phyloP scores from a whole-genome alignment of 2,113 vertebrate genomes.

The Pavo muticus region DNA sequence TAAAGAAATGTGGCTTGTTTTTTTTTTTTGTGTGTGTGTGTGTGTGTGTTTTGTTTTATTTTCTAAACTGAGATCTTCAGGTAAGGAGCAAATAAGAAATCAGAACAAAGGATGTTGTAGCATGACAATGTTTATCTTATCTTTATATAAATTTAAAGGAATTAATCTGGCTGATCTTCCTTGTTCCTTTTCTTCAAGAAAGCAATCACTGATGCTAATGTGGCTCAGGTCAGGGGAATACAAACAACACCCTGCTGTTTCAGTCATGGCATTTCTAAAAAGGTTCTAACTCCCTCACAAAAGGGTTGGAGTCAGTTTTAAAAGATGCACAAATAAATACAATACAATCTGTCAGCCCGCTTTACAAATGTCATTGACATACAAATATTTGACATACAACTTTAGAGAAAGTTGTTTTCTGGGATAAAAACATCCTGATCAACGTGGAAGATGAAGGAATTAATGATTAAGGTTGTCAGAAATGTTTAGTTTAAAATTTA shows the following conservation, averaged over 20 bases:
- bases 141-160: neutral
- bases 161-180: neutral
- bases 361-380: neutral
- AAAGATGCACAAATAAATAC: neutral
- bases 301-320: neutral
- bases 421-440: neutral
- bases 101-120: neutral
- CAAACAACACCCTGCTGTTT: neutral
- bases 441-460: neutral
- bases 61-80: neutral
- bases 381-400: neutral
- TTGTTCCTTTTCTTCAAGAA: neutral
- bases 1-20: neutral
- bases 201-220: neutral
- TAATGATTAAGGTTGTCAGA: neutral
- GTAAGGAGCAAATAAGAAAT: neutral
- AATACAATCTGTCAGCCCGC: neutral
- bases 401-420: neutral
- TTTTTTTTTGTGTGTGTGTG: neutral
- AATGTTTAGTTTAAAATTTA: neutral
- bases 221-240: neutral
- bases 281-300: neutral
- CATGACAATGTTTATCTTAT: neutral
- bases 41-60: neutral
- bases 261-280: neutral